Evolutionary conservation across 2,797 vertebrate genomes (phyloP).

Genomic region (Nyctibius grandis): DNA sequence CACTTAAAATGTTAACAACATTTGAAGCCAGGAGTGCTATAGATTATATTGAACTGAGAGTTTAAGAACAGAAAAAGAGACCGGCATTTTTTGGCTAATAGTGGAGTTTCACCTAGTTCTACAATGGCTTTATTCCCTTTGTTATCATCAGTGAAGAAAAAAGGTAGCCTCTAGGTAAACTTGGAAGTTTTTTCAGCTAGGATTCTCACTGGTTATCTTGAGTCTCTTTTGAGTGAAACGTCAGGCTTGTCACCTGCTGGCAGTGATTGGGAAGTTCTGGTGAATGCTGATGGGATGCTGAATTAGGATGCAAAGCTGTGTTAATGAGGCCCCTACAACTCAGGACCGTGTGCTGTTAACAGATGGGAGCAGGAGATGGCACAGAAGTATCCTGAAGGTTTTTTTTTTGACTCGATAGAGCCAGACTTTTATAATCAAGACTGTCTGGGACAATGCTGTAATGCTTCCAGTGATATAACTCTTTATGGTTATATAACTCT

Average conservation of each 20-base stretch:
- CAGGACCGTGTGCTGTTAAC: neutral
- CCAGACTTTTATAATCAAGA: slow-evolving; percentile 53
- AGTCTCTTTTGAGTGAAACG: neutral
- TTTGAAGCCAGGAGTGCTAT: neutral
- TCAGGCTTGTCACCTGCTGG: neutral
- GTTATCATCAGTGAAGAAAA: neutral
- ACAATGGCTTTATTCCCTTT: neutral
- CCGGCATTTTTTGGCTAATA: neutral
- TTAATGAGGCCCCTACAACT: neutral
- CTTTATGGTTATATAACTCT: slow-evolving; percentile 48
- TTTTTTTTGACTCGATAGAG: neutral
- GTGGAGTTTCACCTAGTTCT: neutral
- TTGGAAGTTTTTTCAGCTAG: neutral
- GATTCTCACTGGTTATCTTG: neutral
- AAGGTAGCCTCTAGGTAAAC: neutral
- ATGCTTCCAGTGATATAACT: slow-evolving; percentile 49
- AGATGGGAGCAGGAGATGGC: neutral
- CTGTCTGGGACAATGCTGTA: slow-evolving; percentile 55
- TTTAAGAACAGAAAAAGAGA: neutral
- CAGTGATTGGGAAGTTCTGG: neutral
- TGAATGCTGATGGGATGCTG: neutral
- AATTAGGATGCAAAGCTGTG: neutral
- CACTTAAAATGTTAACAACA: neutral
- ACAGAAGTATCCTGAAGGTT: neutral
- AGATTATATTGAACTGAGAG: neutral